Base-by-base conservation (phyloP, 2,888 invertebrate genomes). In the Phytoseiulus persimilis region DNA sequence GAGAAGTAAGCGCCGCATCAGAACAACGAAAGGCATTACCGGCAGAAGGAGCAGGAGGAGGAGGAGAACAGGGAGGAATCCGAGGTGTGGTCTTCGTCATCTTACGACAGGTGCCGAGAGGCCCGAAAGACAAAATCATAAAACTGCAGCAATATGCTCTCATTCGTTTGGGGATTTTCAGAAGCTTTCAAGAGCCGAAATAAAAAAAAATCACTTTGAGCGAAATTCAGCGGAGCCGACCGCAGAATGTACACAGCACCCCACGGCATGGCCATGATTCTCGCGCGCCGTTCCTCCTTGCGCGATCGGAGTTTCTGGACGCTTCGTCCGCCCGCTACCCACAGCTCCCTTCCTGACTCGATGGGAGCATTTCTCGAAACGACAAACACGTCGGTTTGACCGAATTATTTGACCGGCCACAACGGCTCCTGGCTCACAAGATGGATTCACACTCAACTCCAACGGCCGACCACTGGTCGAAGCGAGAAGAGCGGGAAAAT, bases 21-120 rank as follows among this genome's bases (percentile, higher is more conserved):
- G 65, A 65, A 65, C 65, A 65, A 65, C 65, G 65, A 65, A 65
- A 65, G 18, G 65, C 65, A 28, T 65, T 28, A 65, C 65, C 28
- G 18, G 23, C 28, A 65, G 65, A 23, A 23, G 65, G 28, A 65
- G 65, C 23, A 65, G 65, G 23, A 65, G 65, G 65, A 65, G 65
- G 65, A 65, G 65, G 65, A 65, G 65, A 65, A 65, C 65, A 65
- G 65, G 65, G 65, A 65, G 65, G 65, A 65, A 65, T 65, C 65
- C 65, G 65, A 65, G 65, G 65, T 65, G 65, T 65, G 65, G 65
- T 65, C 65, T 65, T 65, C 65, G 65, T 65, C 65, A 65, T 65
- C 65, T 65, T 65, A 65, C 9, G 18, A 65, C 65, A 65, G 65
- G 65, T 65, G 65, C 65, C 65, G 65, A 65, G 65, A 65, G 65